These are phyloP conservation scores for Parnassius apollo DNA, from an alignment of 2,888 invertebrate genomes.

Conservation along the genomic window DNA sequence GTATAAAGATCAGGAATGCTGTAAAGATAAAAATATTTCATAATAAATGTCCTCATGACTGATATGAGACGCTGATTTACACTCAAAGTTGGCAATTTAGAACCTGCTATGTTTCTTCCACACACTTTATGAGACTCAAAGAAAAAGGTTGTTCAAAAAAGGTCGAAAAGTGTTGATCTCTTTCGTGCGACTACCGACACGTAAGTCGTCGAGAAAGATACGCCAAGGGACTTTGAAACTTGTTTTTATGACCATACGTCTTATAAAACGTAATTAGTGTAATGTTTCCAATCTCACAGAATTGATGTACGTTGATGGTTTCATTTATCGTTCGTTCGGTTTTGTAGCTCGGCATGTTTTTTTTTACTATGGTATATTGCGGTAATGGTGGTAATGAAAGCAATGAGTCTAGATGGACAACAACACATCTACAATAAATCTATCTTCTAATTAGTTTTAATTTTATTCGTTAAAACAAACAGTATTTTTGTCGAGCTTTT, in stretches of 20 bases:
- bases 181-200: slow-evolving; percentile 44
- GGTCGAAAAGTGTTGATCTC: slow-evolving; percentile 40
- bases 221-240: slow-evolving; percentile 38
- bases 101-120: slow-evolving; percentile 34
- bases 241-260: slow-evolving; percentile 41
- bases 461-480: no score
- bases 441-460: no score
- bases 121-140: slow-evolving; percentile 32
- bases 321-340: slow-evolving; percentile 33
- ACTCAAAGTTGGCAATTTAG: slow-evolving; percentile 37
- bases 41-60: slow-evolving; percentile 31
- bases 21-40: no score
- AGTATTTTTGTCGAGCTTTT: no score
- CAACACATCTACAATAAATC: no score
- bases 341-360: slow-evolving; percentile 30
- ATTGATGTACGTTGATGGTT: slow-evolving; percentile 33
- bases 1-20: no score
- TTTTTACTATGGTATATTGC: slow-evolving; percentile 6
- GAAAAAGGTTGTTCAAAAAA: not conserved
- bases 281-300: slow-evolving; percentile 34
- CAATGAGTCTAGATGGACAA: not conserved
- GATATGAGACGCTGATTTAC: slow-evolving; percentile 42
- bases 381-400: slow-evolving; percentile 7
- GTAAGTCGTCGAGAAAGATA: slow-evolving; percentile 35
- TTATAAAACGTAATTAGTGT: slow-evolving; percentile 32